A percentile compares a stretch with the other conserved stretches of the same genome.
These are phyloP conservation scores for Ianthella basta DNA, from an alignment of 37 sponge, comb jelly and placozoan genomes.

Conservation along the genomic window DNA sequence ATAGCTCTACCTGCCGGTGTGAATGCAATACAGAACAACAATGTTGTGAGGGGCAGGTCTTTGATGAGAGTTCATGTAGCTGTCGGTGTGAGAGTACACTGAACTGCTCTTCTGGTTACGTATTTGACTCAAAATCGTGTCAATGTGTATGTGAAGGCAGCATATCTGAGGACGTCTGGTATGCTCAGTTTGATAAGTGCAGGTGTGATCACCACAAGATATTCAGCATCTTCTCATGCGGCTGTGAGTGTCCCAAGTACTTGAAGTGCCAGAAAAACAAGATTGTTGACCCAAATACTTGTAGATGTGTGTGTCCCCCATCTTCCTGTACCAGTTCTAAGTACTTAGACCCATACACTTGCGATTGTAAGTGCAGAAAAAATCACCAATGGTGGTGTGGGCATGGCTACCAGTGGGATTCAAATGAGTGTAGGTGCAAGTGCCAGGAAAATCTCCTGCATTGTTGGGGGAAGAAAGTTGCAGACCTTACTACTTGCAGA, in stretches of 20 bases:
- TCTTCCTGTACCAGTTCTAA: neutral
- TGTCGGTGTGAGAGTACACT: neutral
- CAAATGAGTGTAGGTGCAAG: too few species aligned
- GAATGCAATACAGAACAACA: neutral
- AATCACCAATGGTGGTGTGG: too few species aligned
- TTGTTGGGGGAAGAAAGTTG: neutral
- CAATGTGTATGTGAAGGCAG: neutral
- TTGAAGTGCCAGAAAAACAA: neutral
- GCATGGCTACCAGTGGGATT: too few species aligned
- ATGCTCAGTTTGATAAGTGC: neutral
- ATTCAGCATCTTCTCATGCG: neutral
- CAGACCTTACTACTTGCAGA: neutral
- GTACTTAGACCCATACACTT: neutral
- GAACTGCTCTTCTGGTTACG: neutral
- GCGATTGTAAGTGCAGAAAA: neutral
- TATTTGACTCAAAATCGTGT: neutral
- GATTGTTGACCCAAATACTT: too few species aligned
- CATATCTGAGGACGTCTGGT: neutral
- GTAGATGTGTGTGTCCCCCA: neutral
- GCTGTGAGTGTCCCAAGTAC: neutral
- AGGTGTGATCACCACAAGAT: neutral
- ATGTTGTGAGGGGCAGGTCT: neutral
- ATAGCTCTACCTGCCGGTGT: neutral
- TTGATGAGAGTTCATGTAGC: neutral
- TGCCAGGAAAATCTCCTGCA: too few species aligned